Evolutionary conservation across 2,797 vertebrate genomes (phyloP).

Genomic region (Parambassis ranga): DNA sequence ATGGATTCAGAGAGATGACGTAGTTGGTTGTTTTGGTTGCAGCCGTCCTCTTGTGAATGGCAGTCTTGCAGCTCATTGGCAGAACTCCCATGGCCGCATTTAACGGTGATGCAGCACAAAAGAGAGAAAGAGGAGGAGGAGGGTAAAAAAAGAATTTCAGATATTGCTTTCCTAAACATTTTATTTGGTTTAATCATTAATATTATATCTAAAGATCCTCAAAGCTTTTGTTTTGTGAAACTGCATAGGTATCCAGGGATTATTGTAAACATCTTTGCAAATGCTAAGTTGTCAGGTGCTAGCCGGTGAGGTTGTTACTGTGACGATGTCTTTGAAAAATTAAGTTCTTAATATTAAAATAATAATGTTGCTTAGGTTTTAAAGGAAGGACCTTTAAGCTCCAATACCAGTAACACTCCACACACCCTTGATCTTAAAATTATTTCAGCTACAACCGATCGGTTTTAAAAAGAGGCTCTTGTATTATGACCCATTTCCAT

Average conservation of each 20-base stretch:
- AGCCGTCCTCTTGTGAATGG: constrained; percentile 62
- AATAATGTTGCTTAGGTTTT: too few relatives aligned
- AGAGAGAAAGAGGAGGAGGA: constrained; percentile 24
- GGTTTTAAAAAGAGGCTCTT: neutral
- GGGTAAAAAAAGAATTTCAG: neutral
- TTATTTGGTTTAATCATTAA: neutral
- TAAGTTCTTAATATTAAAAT: too few relatives aligned
- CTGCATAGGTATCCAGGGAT: too few relatives aligned
- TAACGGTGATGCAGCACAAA: constrained; percentile 70
- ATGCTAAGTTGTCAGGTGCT: too few relatives aligned
- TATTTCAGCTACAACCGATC: constrained; percentile 8
- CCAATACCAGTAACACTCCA: neutral
- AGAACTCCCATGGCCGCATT: constrained; percentile 60
- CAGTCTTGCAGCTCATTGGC: constrained; percentile 69
- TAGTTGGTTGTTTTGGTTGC: constrained; percentile 68
- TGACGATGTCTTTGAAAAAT: too few relatives aligned
- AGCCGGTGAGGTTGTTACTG: too few relatives aligned
- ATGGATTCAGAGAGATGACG: constrained; percentile 46
- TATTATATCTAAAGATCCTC: too few relatives aligned
- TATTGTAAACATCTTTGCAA: neutral
- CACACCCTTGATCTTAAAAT: neutral
- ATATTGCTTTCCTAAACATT: constrained; percentile 21
- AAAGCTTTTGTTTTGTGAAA: too few relatives aligned
- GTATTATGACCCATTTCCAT: constrained; percentile 19
- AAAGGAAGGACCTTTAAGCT: neutral